Percentiles rank a stretch among this genome's conserved stretches.
phyloP scores from a whole-genome alignment of 2,797 vertebrate genomes.

The Prunella strophiata region DNA sequence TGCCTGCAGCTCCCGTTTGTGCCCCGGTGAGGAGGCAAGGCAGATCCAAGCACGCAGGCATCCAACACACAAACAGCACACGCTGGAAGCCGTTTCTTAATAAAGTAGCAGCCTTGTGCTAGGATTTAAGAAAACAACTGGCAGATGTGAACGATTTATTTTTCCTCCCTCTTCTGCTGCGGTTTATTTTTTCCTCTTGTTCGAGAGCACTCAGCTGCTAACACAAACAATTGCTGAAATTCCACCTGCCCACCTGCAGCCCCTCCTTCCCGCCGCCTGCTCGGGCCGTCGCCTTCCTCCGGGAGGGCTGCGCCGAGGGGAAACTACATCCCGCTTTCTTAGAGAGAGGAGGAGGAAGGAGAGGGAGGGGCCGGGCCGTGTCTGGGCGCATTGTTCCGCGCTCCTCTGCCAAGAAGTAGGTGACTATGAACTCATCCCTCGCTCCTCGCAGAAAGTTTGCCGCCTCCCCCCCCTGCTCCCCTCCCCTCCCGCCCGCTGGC shows the following conservation, averaged over 20 bases:
- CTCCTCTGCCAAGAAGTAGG: slow-evolving; percentile 37
- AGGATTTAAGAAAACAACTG: slow-evolving; percentile 19
- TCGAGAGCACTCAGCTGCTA: slow-evolving; percentile 30
- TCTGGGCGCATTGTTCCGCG: slow-evolving; percentile 33
- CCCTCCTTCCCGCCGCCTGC: not conserved
- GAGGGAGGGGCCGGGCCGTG: not conserved
- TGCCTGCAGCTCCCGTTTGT: not conserved
- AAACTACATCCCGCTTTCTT: slow-evolving; percentile 33
- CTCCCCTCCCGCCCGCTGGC: not conserved
- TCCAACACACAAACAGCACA: not conserved
- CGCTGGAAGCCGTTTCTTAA: not conserved
- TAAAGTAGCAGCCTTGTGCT: not conserved
- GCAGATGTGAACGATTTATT: slow-evolving; percentile 48
- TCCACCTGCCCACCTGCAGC: slow-evolving; percentile 57
- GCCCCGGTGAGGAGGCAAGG: not conserved
- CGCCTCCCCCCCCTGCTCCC: not conserved
- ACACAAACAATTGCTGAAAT: slow-evolving; percentile 25
- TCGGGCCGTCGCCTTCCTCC: not conserved
- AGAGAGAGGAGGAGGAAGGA: slow-evolving; percentile 19
- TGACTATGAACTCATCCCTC: slow-evolving; percentile 46
- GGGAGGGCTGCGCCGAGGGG: not conserved
- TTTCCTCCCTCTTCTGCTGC: slow-evolving; percentile 35
- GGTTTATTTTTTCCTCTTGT: slow-evolving; percentile 44
- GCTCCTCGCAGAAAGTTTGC: slow-evolving; percentile 73
- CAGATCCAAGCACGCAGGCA: not conserved